These are phyloP conservation scores for Xylota segnis DNA, from an alignment of 2,888 invertebrate species.

Conservation along the genomic window DNA sequence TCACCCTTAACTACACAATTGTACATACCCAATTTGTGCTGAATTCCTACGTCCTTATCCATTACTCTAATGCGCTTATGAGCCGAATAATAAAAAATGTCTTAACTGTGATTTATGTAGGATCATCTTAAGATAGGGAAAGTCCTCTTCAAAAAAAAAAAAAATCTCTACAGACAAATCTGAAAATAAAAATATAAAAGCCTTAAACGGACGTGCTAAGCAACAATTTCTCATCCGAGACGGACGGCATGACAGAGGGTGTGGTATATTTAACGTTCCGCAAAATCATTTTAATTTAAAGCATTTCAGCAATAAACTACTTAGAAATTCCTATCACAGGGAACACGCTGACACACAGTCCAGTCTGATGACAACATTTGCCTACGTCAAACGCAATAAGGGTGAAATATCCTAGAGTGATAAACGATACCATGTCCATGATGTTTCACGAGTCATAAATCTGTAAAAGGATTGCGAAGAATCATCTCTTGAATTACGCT, in stretches of 20 bases:
- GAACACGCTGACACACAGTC: background rate
- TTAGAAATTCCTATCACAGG: constrained; percentile 7
- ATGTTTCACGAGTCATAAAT: constrained; percentile 38
- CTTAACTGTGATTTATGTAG: constrained; percentile 55
- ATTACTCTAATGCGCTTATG: constrained; percentile 56
- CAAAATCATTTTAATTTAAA: constrained; percentile 34
- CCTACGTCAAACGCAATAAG: constrained; percentile 6
- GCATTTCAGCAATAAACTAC: constrained; percentile 28
- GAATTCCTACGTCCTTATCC: constrained; percentile 37
- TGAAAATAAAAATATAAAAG: constrained; percentile 34
- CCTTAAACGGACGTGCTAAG: constrained; percentile 31
- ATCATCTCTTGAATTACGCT: constrained; percentile 24
- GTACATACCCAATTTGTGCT: constrained; percentile 43
- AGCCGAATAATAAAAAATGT: constrained; percentile 53
- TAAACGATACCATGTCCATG: background rate
- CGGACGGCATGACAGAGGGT: background rate
- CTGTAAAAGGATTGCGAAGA: constrained; percentile 13
- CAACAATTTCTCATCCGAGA: constrained; percentile 39
- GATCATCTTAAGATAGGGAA: constrained; percentile 37
- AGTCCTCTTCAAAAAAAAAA: constrained; percentile 13
- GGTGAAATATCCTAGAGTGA: background rate
- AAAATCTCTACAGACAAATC: constrained; percentile 37
- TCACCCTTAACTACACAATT: constrained; percentile 7
- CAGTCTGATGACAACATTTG: constrained; percentile 26
- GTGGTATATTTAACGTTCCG: constrained; percentile 16